These are phyloP conservation scores for Liasis olivaceus DNA, from an alignment of 2,797 vertebrate species.

Conservation along the genomic window DNA sequence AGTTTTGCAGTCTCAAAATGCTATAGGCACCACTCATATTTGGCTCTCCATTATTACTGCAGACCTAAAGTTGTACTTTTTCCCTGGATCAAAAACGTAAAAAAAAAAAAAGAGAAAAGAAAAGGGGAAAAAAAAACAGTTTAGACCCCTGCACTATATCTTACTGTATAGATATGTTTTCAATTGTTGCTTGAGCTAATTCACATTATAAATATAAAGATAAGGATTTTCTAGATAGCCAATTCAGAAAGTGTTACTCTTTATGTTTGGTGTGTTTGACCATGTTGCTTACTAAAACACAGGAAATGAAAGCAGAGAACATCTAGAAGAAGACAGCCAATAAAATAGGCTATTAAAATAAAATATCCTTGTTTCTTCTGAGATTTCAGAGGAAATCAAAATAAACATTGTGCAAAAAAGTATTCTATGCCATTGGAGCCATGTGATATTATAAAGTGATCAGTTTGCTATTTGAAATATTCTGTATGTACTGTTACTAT, in stretches of 20 bases:
- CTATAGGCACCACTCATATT: no score
- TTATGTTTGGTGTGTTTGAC: constrained; percentile 27
- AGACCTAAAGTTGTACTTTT: no score
- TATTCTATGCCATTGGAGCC: constrained; percentile 17
- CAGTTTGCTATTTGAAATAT: constrained; percentile 29
- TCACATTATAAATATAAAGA: constrained; percentile 14
- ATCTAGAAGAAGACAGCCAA: constrained; percentile 25
- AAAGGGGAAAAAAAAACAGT: not conserved
- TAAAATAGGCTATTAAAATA: constrained; percentile 27
- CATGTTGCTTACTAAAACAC: constrained; percentile 6
- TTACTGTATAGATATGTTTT: not conserved
- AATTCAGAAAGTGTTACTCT: constrained; percentile 9
- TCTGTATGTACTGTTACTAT: not conserved
- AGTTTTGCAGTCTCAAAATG: no score
- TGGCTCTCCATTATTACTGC: no score
- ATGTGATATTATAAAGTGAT: not conserved
- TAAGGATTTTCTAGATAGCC: not conserved
- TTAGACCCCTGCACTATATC: not conserved
- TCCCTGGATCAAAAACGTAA: no score
- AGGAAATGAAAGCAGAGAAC: constrained; percentile 39
- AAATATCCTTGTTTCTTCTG: constrained; percentile 33
- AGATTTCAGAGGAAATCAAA: constrained; percentile 14
- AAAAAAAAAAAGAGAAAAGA: no score
- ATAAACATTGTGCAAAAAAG: constrained; percentile 18
- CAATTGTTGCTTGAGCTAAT: constrained; percentile 20